Evolutionary conservation across 2,797 vertebrate genomes (phyloP).

Genomic region (Halcyon smyrnensis): DNA sequence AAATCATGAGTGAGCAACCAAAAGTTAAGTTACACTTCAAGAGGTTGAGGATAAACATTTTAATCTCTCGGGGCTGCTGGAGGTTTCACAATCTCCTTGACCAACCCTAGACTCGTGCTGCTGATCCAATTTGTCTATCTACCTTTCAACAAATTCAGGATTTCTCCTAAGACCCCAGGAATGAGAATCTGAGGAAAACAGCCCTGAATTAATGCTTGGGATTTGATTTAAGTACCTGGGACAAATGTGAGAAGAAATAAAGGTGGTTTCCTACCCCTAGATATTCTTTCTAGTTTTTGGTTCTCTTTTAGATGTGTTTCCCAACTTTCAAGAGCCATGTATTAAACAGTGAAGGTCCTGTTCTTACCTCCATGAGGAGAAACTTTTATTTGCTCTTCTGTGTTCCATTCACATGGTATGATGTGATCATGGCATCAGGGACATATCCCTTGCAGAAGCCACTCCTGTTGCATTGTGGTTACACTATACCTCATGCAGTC

Average conservation of each 20-base stretch:
- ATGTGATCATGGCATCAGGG: no score
- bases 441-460: neutral
- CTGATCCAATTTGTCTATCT: neutral
- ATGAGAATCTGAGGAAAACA: neutral
- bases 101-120: neutral
- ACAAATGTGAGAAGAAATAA: neutral
- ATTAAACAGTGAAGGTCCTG: neutral
- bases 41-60: neutral
- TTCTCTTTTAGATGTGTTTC: neutral
- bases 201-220: neutral
- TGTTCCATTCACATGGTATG: neutral
- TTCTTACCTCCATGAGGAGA: neutral
- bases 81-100: constrained; percentile 13
- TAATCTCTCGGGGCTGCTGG: neutral
- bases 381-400: neutral
- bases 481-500: rapidly evolving
- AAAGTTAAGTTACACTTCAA: neutral
- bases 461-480: neutral
- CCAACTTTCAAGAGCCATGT: neutral
- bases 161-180: neutral
- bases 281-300: neutral
- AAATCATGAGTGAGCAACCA: neutral
- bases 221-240: neutral
- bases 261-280: rapidly evolving
- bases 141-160: neutral